Evolutionary conservation across 2,888 invertebrate species (phyloP), one percentile per base, ranked within the genome.

Genomic region (Drosophila fulvimacula): DNA sequence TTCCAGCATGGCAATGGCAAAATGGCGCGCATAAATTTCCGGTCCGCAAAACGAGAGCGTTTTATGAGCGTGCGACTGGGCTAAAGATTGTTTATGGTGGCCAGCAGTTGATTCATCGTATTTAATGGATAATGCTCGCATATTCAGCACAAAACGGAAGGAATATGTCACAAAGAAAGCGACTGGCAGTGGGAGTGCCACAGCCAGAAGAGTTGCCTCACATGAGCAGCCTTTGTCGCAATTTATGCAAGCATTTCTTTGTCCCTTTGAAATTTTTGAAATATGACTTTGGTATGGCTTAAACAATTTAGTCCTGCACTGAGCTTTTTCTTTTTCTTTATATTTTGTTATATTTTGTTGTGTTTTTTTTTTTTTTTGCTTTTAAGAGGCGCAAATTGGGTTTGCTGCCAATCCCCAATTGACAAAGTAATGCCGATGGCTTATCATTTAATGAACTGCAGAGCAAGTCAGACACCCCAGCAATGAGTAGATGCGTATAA

Each of bases 1-100:
- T 44, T 44, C 15, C 24, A 44, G 44, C 46, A 80, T 65, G 66
- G 69, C 44, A 38, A 53, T 64, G 66, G 77, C 66, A 87, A 83
- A 88, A 86, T 88, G 89, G 89, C 81, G 76, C 64, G 75, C 89
- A 84, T 84, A 84, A 84, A 84, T 88, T 83, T 83, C 86, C 81
- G 87, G 65, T 67, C 39, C 69, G 64, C 80, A 77, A 75, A 74
- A 61, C 71, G 71, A 67, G 64, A 68, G 58, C 75, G 67, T 82
- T 85, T 83, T 88, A 88, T 85, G 83, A 79, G 86, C 66, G 53
- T 44, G 69, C 67, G 69, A 56, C 75, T 65, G 70, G 76, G 87
- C 72, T 81, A 81, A 84, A 84, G 87, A 88, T 88, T 82, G 86
- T 85, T 83, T 83, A 85, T 88, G 86, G 66, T 60, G 71, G 88